Evolutionary conservation across 2,888 invertebrate genomes (phyloP).

Genomic region (Apodemia duryi): DNA sequence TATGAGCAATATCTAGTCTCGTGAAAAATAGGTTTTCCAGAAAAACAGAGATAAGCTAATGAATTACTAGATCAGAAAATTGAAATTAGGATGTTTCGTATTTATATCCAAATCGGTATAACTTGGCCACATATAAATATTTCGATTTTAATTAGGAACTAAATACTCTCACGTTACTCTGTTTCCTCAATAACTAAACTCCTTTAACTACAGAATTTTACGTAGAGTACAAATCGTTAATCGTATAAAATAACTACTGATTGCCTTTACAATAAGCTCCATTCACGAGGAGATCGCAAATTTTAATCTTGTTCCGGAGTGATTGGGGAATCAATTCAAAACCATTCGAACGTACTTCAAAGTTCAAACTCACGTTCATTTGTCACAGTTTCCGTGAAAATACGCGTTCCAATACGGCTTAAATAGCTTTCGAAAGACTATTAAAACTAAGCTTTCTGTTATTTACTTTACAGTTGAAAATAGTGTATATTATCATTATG

Average conservation of each 20-base stretch:
- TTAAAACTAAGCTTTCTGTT: conserved; percentile 20
- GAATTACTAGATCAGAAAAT: too few species aligned
- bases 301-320: conserved; percentile 42
- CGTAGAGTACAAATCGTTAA: conserved; percentile 18
- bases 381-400: conserved; percentile 54
- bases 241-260: conserved; percentile 24
- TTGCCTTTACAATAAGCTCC: conserved; percentile 22
- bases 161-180: too few species aligned
- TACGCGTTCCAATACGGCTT: conserved; percentile 18
- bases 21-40: too few species aligned
- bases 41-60: too few species aligned
- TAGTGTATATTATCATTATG: conserved; percentile 3
- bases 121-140: too few species aligned
- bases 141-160: too few species aligned
- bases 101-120: too few species aligned
- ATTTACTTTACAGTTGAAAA: conserved; percentile 19
- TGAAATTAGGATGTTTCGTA: too few species aligned
- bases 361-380: conserved; percentile 63
- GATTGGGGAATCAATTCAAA: conserved; percentile 43
- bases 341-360: conserved; percentile 50
- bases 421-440: conserved; percentile 13
- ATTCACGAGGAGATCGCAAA: conserved; percentile 30
- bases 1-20: too few species aligned
- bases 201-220: background rate
- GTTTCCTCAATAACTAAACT: background rate